A percentile compares a stretch with the other conserved stretches of the same genome.
Evolutionary conservation across 2,797 vertebrate species (phyloP).

Genomic region (Discoglossus pictus): DNA sequence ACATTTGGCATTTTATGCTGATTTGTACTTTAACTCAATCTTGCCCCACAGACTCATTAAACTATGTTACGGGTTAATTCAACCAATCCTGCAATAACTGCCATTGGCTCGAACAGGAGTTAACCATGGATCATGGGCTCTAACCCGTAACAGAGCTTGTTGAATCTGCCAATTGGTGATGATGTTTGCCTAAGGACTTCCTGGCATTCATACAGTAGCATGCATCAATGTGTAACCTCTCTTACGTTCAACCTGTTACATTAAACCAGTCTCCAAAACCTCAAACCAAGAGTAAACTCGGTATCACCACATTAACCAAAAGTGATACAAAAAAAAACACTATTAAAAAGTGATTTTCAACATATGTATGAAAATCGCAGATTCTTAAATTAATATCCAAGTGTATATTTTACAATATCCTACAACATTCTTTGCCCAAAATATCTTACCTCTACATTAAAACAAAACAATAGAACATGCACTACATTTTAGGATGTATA

Average conservation of each 20-base stretch:
- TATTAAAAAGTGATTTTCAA: too few species aligned
- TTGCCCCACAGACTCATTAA: conserved; percentile 10
- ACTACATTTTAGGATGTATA: too few species aligned
- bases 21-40: conserved; percentile 1
- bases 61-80: conserved; percentile 28
- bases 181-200: conserved; percentile 22
- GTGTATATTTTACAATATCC: too few species aligned
- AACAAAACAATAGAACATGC: too few species aligned
- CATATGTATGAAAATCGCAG: too few species aligned
- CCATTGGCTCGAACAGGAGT: conserved; percentile 22
- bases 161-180: conserved; percentile 16
- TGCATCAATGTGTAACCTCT: background rate
- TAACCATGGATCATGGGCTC: conserved; percentile 22
- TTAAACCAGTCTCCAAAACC: conserved; percentile 10
- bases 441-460: too few species aligned
- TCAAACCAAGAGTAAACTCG: too few species aligned
- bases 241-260: too few species aligned
- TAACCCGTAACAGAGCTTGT: conserved; percentile 28
- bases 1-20: conserved; percentile 3
- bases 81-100: conserved; percentile 18
- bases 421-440: too few species aligned
- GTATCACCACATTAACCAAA: too few species aligned
- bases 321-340: too few species aligned
- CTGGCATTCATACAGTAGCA: conserved; percentile 9
- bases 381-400: too few species aligned